phyloP scores from a whole-genome alignment of 2,797 vertebrate species.

The Cichlasoma orientale region DNA sequence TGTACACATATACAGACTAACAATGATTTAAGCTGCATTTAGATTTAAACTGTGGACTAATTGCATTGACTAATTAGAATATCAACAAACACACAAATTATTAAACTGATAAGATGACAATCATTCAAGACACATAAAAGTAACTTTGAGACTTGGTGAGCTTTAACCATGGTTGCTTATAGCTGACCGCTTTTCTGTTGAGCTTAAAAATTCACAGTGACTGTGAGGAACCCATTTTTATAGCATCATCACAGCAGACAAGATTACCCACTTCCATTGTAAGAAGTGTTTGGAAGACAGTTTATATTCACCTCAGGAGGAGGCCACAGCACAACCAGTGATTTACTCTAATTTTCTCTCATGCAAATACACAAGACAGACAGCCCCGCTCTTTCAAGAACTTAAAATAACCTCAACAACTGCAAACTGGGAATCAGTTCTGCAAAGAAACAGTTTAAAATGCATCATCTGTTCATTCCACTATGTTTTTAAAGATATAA shows the following conservation, averaged over 20 bases:
- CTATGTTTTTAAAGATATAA: slow-evolving; percentile 8
- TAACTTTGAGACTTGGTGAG: neutral
- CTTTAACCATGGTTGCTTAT: neutral
- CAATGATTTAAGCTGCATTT: neutral
- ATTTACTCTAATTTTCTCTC: slow-evolving; percentile 54
- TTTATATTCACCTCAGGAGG: slow-evolving; percentile 47
- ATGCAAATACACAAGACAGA: slow-evolving; percentile 25
- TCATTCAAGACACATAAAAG: neutral
- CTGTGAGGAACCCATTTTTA: slow-evolving; percentile 15
- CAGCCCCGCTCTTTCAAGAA: slow-evolving; percentile 28
- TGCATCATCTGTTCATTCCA: slow-evolving; percentile 15
- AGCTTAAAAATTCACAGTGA: neutral
- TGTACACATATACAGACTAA: neutral
- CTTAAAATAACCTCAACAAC: slow-evolving; percentile 27
- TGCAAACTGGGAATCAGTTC: slow-evolving; percentile 23
- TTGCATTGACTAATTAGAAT: neutral
- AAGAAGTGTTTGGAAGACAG: slow-evolving; percentile 32
- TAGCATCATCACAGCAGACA: slow-evolving; percentile 1
- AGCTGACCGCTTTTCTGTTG: neutral
- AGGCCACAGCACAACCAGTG: slow-evolving; percentile 22
- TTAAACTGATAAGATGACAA: neutral
- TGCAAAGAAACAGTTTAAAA: slow-evolving; percentile 26
- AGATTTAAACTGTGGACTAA: neutral
- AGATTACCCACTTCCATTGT: slow-evolving; percentile 29
- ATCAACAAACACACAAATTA: neutral